A percentile compares a stretch with the other conserved stretches of the same genome.
These are phyloP conservation scores for Limenitis camilla DNA, from an alignment of 2,888 invertebrate genomes.

Conservation along the genomic window DNA sequence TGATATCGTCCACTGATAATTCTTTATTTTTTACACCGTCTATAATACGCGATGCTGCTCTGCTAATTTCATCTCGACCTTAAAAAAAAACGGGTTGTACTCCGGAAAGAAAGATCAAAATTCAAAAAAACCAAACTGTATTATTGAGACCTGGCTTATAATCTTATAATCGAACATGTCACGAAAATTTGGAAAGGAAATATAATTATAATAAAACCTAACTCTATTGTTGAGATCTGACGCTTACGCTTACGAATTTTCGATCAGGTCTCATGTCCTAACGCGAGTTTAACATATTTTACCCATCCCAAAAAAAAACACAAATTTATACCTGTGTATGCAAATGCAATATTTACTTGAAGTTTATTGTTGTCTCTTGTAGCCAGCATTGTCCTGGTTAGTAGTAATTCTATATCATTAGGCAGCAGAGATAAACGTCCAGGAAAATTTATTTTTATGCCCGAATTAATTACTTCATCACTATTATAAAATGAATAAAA, in stretches of 20 bases:
- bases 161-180: no score
- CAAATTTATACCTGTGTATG: constrained; percentile 75
- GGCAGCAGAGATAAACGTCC: constrained; percentile 90
- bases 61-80: constrained; percentile 65
- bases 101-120: no score
- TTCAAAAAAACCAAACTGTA: no score
- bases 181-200: no score
- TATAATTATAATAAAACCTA: no score
- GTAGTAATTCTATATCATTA: constrained; percentile 80
- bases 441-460: constrained; percentile 88
- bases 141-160: no score
- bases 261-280: no score
- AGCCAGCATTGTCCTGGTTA: constrained; percentile 85
- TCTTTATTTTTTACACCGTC: constrained; percentile 79
- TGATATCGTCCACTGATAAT: constrained; percentile 82
- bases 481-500: constrained; percentile 52
- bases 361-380: constrained; percentile 86
- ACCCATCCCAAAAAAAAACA: background rate
- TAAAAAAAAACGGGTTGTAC: no score
- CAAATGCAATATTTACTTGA: constrained; percentile 84
- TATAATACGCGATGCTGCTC: constrained; percentile 73
- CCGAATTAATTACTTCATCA: constrained; percentile 86
- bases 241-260: no score
- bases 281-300: no score
- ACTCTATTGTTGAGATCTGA: no score